These are phyloP conservation scores for Panzeria rudis DNA, from an alignment of 2,888 invertebrate genomes.

Conservation along the genomic window DNA sequence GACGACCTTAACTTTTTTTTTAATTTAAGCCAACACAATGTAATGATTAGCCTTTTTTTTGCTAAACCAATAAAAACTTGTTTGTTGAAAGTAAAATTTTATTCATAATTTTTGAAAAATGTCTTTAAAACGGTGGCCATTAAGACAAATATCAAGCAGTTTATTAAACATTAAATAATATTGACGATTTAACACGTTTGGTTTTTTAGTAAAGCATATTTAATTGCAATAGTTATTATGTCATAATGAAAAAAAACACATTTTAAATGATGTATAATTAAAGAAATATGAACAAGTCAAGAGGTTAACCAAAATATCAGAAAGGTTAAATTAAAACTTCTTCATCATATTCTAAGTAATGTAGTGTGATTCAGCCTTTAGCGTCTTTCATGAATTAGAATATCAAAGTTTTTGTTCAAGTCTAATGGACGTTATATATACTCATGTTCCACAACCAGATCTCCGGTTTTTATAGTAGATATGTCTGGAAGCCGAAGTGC, in stretches of 20 bases:
- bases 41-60: not conserved
- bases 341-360: not conserved
- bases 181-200: not conserved
- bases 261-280: not conserved
- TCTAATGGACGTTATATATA: no score
- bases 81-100: conserved; percentile 41
- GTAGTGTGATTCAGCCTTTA: no score
- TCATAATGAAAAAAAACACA: not conserved
- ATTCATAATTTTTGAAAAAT: not conserved
- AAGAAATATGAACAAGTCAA: not conserved
- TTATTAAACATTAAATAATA: conserved; percentile 15
- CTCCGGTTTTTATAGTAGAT: no score
- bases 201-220: not conserved
- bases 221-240: conserved; percentile 6
- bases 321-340: not conserved
- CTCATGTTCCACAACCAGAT: no score
- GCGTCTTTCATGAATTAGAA: no score
- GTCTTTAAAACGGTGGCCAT: not conserved
- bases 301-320: conserved; percentile 1
- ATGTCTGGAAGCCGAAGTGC: no score
- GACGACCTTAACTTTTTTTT: conserved; percentile 33
- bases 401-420: no score
- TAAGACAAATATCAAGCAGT: not conserved
- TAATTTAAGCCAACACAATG: conserved; percentile 42
- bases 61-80: conserved; percentile 1